Evolutionary conservation across 37 sponge, comb jelly and placozoan genomes (phyloP).

Genomic region (Geodia barretti): DNA sequence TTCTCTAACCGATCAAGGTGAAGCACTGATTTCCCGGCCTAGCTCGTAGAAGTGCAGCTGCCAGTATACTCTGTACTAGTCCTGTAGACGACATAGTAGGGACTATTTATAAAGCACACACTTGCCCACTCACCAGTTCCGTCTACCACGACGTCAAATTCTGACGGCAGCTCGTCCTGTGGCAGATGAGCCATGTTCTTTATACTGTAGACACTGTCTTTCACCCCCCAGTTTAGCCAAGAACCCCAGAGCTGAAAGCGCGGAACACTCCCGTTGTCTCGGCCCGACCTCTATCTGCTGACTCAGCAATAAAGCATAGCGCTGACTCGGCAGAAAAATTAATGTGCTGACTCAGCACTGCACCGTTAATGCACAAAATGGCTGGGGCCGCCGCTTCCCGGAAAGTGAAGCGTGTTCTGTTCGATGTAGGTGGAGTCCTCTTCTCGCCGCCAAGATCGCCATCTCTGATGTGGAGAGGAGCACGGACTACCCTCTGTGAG

Average conservation of each 20-base stretch:
- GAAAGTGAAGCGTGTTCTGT: slow-evolving; percentile 51
- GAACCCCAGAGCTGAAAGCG: too few relatives aligned
- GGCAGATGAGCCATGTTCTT: slow-evolving; percentile 87
- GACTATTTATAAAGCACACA: background rate
- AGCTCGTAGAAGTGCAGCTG: slow-evolving; percentile 84
- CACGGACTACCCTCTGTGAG: slow-evolving; percentile 35
- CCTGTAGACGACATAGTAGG: slow-evolving; percentile 40
- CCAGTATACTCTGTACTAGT: slow-evolving; percentile 81
- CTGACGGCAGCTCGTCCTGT: slow-evolving; percentile 73
- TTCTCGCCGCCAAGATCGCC: slow-evolving; percentile 33
- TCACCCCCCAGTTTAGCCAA: too few relatives aligned
- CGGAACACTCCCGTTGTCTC: too few relatives aligned
- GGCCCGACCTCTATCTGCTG: too few relatives aligned
- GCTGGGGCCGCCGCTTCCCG: too few relatives aligned
- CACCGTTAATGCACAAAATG: too few relatives aligned
- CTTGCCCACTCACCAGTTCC: slow-evolving; percentile 95
- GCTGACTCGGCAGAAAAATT: too few relatives aligned
- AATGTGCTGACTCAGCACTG: too few relatives aligned
- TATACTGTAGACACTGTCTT: too few relatives aligned
- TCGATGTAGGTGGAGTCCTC: slow-evolving; percentile 67
- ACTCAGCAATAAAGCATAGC: too few relatives aligned
- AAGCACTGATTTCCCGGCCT: slow-evolving; percentile 81
- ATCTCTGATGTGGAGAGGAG: slow-evolving; percentile 14
- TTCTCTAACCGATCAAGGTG: slow-evolving; percentile 79
- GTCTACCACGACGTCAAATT: slow-evolving; percentile 91